Conservation (phyloP, 2,113 vertebrate genomes). For the Catharus fuscescens region DNA sequence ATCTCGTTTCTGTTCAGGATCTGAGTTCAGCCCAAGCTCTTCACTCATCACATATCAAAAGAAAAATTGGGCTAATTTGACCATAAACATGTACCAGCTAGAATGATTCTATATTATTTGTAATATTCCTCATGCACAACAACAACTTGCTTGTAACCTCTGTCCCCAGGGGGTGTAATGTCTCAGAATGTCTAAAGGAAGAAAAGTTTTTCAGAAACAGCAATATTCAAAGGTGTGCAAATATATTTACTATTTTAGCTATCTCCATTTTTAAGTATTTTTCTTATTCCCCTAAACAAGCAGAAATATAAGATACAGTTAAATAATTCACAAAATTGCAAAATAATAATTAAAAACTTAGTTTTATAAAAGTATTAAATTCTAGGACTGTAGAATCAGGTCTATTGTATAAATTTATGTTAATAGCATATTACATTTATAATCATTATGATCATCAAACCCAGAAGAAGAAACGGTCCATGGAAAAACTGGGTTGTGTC, state of each 20-base stretch:
- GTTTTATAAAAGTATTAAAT: neutral
- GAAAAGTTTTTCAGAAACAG: neutral
- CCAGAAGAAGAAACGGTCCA: neutral
- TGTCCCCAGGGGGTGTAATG: neutral
- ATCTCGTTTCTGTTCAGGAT: neutral
- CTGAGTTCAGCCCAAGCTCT: neutral
- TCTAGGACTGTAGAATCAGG: neutral
- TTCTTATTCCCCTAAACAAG: neutral
- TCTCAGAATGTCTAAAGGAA: neutral
- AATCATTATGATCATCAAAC: neutral
- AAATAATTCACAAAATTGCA: neutral
- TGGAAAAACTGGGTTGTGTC: neutral
- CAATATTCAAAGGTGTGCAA: neutral
- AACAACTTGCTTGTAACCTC: neutral
- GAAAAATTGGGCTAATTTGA: neutral
- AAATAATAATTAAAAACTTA: neutral
- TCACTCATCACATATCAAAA: neutral
- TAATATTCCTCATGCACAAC: neutral
- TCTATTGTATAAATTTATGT: neutral
- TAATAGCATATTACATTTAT: neutral
- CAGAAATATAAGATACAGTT: neutral
- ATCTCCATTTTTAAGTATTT: neutral
- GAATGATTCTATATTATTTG: neutral
- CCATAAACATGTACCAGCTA: neutral
- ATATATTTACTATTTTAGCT: neutral